These are phyloP conservation scores for Drosophila nebulosa DNA, from an alignment of 1,140 invertebrate genomes.

Conservation along the genomic window DNA sequence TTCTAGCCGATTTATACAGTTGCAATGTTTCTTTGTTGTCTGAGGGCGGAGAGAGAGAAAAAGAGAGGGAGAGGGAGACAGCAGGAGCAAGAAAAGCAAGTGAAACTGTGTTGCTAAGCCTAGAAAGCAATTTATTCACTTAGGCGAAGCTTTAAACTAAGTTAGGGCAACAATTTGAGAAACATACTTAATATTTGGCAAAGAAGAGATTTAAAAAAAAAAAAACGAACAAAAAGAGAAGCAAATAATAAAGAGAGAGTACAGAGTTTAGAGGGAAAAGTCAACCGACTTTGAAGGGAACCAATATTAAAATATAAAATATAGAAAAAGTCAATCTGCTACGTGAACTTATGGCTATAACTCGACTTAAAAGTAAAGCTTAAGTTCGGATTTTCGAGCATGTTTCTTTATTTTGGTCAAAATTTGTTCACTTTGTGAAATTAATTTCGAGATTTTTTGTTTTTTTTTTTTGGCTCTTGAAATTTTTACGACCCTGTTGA, in stretches of 20 bases:
- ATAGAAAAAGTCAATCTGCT: too few species aligned
- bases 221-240: background rate
- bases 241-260: background rate
- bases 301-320: too few species aligned
- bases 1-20: conserved; percentile 75
- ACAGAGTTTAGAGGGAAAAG: background rate
- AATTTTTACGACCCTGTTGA: background rate
- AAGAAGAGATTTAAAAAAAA: too few species aligned
- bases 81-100: background rate
- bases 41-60: conserved; percentile 24
- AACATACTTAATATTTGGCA: background rate
- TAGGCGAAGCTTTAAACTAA: conserved; percentile 32
- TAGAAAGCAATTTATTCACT: conserved; percentile 49
- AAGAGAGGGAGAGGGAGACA: background rate
- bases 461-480: too few species aligned
- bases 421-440: background rate
- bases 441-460: background rate
- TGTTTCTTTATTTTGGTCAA: too few species aligned
- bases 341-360: too few species aligned
- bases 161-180: background rate
- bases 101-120: conserved; percentile 34
- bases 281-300: too few species aligned
- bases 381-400: too few species aligned
- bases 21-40: conserved; percentile 63
- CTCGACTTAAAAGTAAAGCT: too few species aligned